Percentiles rank a stretch among this genome's conserved stretches.
Evolutionary conservation across 1,140 invertebrate genomes (phyloP).

Genomic region (Heliconius himera): DNA sequence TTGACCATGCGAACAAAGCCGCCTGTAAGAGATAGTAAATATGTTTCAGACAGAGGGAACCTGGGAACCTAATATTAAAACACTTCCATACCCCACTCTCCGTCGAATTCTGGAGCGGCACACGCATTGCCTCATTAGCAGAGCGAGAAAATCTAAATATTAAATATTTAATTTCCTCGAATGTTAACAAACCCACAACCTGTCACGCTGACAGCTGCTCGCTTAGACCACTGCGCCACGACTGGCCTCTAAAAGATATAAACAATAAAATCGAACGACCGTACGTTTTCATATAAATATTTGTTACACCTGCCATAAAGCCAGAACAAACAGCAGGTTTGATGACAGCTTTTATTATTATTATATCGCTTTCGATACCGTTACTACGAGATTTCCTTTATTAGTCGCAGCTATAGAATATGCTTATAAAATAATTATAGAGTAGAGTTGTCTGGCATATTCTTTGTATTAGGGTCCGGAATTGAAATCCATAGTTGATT

Average conservation of each 20-base stretch:
- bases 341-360: conserved; percentile 28
- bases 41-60: no score
- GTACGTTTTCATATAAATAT: conserved; percentile 1
- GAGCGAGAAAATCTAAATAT: no score
- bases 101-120: no score
- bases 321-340: conserved; percentile 12
- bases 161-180: no score
- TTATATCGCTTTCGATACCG: conserved; percentile 16
- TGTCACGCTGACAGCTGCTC: no score
- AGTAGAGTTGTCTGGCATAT: not conserved
- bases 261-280: not conserved
- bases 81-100: no score
- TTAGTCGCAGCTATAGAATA: not conserved
- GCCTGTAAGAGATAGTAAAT: no score
- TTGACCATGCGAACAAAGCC: no score
- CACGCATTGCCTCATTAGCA: no score
- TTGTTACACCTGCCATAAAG: conserved; percentile 21
- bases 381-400: conserved; percentile 15
- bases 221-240: no score
- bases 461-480: not conserved
- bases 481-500: not conserved
- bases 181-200: no score
- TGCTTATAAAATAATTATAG: not conserved
- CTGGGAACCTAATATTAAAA: no score
- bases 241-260: not conserved